A percentile compares a stretch with the other conserved stretches of the same genome.
Conservation (phyloP, 2,797 vertebrate species). For the Malurus leucopterus region DNA sequence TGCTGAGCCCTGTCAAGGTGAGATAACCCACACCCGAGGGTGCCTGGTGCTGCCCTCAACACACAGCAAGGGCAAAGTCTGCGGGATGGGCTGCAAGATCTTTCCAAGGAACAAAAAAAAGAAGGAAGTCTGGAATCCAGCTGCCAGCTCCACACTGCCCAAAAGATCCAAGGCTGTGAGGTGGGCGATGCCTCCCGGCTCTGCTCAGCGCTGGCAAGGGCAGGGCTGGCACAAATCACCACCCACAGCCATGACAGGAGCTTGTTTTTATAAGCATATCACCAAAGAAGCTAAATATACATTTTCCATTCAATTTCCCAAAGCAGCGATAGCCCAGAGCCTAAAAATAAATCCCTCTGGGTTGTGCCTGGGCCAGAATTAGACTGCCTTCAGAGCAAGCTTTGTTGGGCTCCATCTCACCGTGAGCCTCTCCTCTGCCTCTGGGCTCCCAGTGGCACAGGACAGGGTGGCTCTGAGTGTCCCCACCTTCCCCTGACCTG, state of each 20-base stretch:
- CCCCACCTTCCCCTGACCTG: neutral
- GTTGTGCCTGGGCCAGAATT: slow-evolving; percentile 37
- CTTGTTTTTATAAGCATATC: slow-evolving; percentile 52
- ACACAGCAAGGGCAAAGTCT: neutral
- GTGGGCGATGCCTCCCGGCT: neutral
- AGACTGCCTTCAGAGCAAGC: neutral
- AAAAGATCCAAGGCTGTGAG: rapidly evolving
- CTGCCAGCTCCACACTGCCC: neutral
- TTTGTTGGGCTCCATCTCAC: neutral
- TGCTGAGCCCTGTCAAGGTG: rapidly evolving
- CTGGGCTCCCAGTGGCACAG: neutral
- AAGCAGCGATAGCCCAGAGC: slow-evolving; percentile 26
- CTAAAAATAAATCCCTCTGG: slow-evolving; percentile 59
- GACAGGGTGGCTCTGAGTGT: neutral
- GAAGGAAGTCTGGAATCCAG: neutral
- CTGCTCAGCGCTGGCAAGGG: neutral
- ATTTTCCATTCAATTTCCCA: slow-evolving; percentile 56
- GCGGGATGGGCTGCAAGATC: rapidly evolving
- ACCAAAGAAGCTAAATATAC: slow-evolving; percentile 53
- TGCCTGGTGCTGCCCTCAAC: rapidly evolving
- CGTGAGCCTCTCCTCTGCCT: neutral
- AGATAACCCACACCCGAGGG: rapidly evolving
- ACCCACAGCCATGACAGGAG: neutral
- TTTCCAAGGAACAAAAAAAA: neutral
- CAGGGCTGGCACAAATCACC: slow-evolving; percentile 36